phyloP scores from a whole-genome alignment of 2,797 vertebrate species.

The Ctenopoma multispine region DNA sequence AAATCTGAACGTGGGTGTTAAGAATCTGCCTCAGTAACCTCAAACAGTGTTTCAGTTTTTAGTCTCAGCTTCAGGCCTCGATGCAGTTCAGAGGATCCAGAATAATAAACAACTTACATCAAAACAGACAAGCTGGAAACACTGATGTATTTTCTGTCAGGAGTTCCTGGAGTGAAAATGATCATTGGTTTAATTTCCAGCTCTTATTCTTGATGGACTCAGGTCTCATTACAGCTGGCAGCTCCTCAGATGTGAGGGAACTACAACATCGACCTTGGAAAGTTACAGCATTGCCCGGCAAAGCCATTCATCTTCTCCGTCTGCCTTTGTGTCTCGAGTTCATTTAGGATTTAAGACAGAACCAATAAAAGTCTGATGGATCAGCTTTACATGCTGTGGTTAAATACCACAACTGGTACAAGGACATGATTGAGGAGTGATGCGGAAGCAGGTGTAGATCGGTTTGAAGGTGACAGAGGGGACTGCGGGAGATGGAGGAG shows the following conservation, averaged over 20 bases:
- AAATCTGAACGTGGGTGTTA: conserved; percentile 13
- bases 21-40: not conserved
- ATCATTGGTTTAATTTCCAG: conserved; percentile 42
- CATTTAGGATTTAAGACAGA: conserved; percentile 51
- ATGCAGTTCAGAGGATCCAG: not conserved
- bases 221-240: conserved; percentile 36
- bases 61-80: not conserved
- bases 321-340: conserved; percentile 18
- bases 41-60: not conserved
- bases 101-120: conserved; percentile 6
- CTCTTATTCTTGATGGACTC: conserved; percentile 8
- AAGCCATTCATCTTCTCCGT: conserved; percentile 30
- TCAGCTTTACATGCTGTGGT: conserved; percentile 47
- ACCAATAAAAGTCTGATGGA: conserved; percentile 43
- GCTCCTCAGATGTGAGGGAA: conserved; percentile 42
- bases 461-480: not conserved
- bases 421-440: not conserved
- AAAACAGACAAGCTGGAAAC: conserved; percentile 23
- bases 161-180: conserved; percentile 11
- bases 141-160: conserved; percentile 11
- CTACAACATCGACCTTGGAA: conserved; percentile 45
- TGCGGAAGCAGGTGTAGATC: not conserved
- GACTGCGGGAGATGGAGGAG: not conserved
- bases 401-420: not conserved
- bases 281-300: conserved; percentile 13